Conservation (phyloP, 2,888 invertebrate genomes). For the Eumacrocentrus americanus region DNA sequence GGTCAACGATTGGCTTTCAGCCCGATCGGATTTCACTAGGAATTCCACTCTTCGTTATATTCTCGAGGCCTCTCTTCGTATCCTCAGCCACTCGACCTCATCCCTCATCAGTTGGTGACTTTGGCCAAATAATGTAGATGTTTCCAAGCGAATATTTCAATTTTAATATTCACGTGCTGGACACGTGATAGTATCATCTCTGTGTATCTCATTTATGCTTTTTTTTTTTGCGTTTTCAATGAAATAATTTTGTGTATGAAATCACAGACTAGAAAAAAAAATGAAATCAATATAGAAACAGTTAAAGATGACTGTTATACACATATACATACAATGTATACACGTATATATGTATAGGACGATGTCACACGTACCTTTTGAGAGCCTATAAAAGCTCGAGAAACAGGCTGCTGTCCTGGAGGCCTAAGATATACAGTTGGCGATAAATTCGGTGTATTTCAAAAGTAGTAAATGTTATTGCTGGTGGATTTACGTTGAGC, state of each 20-base stretch:
- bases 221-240: background rate
- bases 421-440: slow-evolving; percentile 29
- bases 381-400: slow-evolving; percentile 10
- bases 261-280: background rate
- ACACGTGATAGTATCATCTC: background rate
- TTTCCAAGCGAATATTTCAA: background rate
- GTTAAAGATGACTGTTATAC: background rate
- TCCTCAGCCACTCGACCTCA: background rate
- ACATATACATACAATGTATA: too few relatives aligned
- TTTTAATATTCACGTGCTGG: slow-evolving; percentile 4
- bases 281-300: slow-evolving; percentile 4
- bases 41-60: slow-evolving; percentile 5
- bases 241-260: too few relatives aligned
- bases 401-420: slow-evolving; percentile 17
- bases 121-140: background rate
- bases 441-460: slow-evolving; percentile 37
- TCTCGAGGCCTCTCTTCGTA: background rate
- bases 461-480: slow-evolving; percentile 36
- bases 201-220: background rate
- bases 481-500: slow-evolving; percentile 28
- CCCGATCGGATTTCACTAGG: slow-evolving; percentile 4
- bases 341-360: too few relatives aligned
- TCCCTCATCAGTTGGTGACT: too few relatives aligned
- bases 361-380: background rate
- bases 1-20: slow-evolving; percentile 10